Evolutionary conservation across 2,888 invertebrate species (phyloP).

Genomic region (Catocala nupta): DNA sequence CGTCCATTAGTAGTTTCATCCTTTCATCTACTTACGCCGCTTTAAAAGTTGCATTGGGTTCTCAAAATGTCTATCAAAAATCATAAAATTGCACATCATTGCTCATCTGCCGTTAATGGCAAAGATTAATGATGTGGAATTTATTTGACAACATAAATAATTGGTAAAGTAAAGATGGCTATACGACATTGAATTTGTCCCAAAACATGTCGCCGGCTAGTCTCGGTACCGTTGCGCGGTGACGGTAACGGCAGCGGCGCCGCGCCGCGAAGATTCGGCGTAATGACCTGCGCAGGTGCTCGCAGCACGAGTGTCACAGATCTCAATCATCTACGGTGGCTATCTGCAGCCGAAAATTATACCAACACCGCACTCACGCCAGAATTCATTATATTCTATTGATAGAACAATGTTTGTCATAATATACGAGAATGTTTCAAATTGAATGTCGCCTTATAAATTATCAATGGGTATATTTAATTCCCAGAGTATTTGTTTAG

Average conservation of each 20-base stretch:
- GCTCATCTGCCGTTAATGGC: slow-evolving; percentile 22
- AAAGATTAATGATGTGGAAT: slow-evolving; percentile 23
- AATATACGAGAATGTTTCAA: too few species aligned
- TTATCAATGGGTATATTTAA: neutral
- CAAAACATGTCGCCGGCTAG: slow-evolving; percentile 54
- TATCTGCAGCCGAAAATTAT: slow-evolving; percentile 57
- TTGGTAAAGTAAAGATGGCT: slow-evolving; percentile 41
- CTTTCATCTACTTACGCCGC: slow-evolving; percentile 24
- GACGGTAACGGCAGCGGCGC: slow-evolving; percentile 2
- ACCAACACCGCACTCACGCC: slow-evolving; percentile 39
- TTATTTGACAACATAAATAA: slow-evolving; percentile 29
- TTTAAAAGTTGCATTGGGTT: slow-evolving; percentile 35
- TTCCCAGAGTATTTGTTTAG: too few species aligned
- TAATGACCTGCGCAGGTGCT: slow-evolving; percentile 63
- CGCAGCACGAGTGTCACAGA: slow-evolving; percentile 64
- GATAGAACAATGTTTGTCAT: neutral
- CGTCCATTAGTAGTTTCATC: slow-evolving; percentile 46
- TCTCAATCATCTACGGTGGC: slow-evolving; percentile 63
- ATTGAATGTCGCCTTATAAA: too few species aligned
- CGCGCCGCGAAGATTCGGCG: slow-evolving; percentile 53
- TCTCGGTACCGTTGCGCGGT: slow-evolving; percentile 66
- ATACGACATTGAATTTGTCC: slow-evolving; percentile 62
- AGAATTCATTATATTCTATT: slow-evolving; percentile 38
- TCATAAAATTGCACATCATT: slow-evolving; percentile 23
- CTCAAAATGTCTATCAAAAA: slow-evolving; percentile 49